Evolutionary conservation across 2,888 invertebrate species (phyloP), one percentile per base, ranked within the genome.

Genomic region (Sphecodes monilicornis): DNA sequence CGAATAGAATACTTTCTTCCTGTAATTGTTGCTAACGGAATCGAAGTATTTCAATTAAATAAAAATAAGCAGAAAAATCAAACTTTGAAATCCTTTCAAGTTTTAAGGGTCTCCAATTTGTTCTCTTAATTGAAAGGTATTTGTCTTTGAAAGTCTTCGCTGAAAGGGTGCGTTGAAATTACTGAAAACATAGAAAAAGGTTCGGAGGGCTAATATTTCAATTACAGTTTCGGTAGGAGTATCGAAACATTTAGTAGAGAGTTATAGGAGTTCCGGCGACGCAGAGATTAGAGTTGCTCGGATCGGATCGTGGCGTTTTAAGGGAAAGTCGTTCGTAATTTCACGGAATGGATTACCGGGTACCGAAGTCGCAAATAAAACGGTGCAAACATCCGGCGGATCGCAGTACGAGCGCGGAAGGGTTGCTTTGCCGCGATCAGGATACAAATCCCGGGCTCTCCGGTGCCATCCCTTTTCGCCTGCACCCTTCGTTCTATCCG

Each of bases 361-460:
- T 68, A 70, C 78, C 11, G 77, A 74, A 71, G 76, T 89, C 39
- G 82, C 77, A 70, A 84, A 71, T 86, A 82, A 85, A 90, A 71
- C 79, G 78, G 36, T 57, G 73, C 80, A 82, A 84, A 85, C 80
- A 75, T 82, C 78, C 71, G 32, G 4, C 39, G 74, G 74, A 84
- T 66, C 69, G 75, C 54, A 41, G 80, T 60, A 32, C 18, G 8
- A 29, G 29, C 26, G 60, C 66, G 68, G 86, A 90, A 84, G 86
- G 90, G 82, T 84, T 89, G 79, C 83, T 73, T 60, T 68, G n/a
- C 84, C 69, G 64, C 54, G 84, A 84, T 84, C 64, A 68, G 80
- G 73, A 75, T 88, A 86, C 78, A 86, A 89, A 88, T 86, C 76
- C 84, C 66, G 70, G 76, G 43, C 79, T 43, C 70, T 75, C 82